Evolutionary conservation across 2,888 invertebrate species (phyloP).

Genomic region (Chalcosyrphus nemorum): DNA sequence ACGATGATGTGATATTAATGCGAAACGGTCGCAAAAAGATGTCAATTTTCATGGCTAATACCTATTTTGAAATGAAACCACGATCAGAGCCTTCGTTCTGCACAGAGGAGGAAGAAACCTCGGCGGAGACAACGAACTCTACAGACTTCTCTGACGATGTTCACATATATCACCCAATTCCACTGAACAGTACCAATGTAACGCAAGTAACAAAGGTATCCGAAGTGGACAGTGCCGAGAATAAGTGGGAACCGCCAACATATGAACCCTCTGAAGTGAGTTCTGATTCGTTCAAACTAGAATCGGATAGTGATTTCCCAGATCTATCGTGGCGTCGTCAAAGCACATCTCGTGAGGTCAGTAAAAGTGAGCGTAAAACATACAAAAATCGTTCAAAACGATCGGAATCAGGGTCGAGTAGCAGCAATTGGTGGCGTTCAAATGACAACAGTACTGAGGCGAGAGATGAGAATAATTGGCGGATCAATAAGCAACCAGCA

Average conservation of each 20-base stretch:
- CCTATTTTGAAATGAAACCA: constrained; percentile 64
- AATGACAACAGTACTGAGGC: background rate
- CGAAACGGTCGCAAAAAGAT: constrained; percentile 75
- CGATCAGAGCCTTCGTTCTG: constrained; percentile 23
- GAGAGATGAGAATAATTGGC: constrained; percentile 37
- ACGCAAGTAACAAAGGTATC: background rate
- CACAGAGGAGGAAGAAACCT: background rate
- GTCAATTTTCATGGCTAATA: constrained; percentile 76
- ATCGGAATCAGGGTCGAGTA: background rate
- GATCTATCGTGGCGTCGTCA: background rate
- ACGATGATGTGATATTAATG: constrained; percentile 73
- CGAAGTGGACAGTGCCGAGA: background rate
- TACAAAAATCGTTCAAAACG: background rate
- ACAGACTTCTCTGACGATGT: constrained; percentile 30
- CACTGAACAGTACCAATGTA: background rate
- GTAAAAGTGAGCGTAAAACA: background rate
- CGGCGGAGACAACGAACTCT: constrained; percentile 1
- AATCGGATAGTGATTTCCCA: background rate
- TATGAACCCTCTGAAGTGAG: too few species aligned
- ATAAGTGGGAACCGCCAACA: too few species aligned
- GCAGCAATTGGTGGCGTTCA: constrained; percentile 11
- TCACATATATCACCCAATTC: constrained; percentile 25
- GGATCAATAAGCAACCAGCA: background rate
- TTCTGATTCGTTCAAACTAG: background rate
- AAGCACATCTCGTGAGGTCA: background rate